Evolutionary conservation across 1,140 invertebrate genomes (phyloP), one percentile per base, ranked within the genome.

Genomic region (Temnothorax curvispinosus): DNA sequence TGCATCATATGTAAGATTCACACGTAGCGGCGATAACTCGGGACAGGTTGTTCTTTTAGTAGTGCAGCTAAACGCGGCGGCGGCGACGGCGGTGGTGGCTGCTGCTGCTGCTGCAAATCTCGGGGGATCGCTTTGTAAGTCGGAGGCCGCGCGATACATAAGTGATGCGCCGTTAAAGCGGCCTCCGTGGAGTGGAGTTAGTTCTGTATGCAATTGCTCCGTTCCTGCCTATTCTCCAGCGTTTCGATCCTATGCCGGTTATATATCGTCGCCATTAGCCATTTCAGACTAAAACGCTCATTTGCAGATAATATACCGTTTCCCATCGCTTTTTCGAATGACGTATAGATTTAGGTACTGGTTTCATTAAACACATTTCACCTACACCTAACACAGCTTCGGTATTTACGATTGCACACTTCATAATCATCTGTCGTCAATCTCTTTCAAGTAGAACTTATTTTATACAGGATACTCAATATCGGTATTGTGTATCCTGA

Each of bases 121-220:
- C 94, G 82, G 88, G 94, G 94, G 94, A 94, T 93, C 94, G 93
- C 93, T 94, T 94, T 94, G 94, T 93, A 94, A 94, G 93, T 91
- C 89, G 89, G 91, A 90, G 90, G 90, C 93, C 90, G 89, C 91
- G 92, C 89, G 93, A 93, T 95, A 94, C 94, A 94, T 95, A 95
- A 95, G 93, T 95, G 94, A 94, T 94, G 91, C 91, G 92, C 92
- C 91, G 92, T 91, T 92, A 93, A 94, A 94, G 92, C 93, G 92
- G 69, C 91, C 88, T 91, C 85, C 76, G 76, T 78, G 89, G 78
- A 85, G 82, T 84, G 81, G 71, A 86, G 90, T 89, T 86, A 67
- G 87, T 81, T 92, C 84, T 88, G 81, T 89, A 86, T 91, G 89
- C 91, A 90, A 91, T 88, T 92, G 82, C 92, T 91, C 89, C 87